Base-by-base conservation (phyloP, 2,113 vertebrate genomes). In the Ramphastos sulfuratus region DNA sequence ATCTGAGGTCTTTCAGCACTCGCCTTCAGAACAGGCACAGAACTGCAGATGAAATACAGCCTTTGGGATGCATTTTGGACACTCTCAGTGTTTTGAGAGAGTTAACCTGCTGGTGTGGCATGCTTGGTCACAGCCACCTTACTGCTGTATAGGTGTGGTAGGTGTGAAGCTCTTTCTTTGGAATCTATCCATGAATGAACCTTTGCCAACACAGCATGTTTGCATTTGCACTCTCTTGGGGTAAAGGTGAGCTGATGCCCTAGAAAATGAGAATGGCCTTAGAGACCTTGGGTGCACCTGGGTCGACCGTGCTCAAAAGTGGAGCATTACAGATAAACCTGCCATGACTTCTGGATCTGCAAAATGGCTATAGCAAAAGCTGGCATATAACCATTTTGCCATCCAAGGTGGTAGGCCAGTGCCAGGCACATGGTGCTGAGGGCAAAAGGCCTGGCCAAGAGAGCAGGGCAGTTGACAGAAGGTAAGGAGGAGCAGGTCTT, bases 31-130 rank as follows among this genome's bases (percentile, higher is more conserved):
- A 67, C 12, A 65, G 4, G 5, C 42, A 42, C 0, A 0, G 25
- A 66, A 58, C 37, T 93, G 55, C 39, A 60, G 89, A 58, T 0
- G 0, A 85, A 87, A 35, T 42, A 10, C 0, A 1, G 24, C 10
- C 15, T 58, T 80, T 58, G 60, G 30, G 50, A 31, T 85, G 9
- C 11, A 11, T 70, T 91, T 87, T 54, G 55, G 76, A 39, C 56
- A 44, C 37, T 20, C 25, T n/a, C 31, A 28, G 56, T 52, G 37
- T n/a, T 87, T 85, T 80, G 44, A 59, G 15, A 73, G 48, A 54
- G 65, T 59, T 60, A 42, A 15, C n/a, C 46, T 87, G 55, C 27
- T 74, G 46, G 12, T 18, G 10, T 9, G 24, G 15, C 16, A 17
- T 63, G 10, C 28, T 74, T 59, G 70, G 35, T 76, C 82, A 70